These are phyloP conservation scores for Galaxea fascicularis DNA, from an alignment of 92 coral and sea anemone species.

Conservation along the genomic window DNA sequence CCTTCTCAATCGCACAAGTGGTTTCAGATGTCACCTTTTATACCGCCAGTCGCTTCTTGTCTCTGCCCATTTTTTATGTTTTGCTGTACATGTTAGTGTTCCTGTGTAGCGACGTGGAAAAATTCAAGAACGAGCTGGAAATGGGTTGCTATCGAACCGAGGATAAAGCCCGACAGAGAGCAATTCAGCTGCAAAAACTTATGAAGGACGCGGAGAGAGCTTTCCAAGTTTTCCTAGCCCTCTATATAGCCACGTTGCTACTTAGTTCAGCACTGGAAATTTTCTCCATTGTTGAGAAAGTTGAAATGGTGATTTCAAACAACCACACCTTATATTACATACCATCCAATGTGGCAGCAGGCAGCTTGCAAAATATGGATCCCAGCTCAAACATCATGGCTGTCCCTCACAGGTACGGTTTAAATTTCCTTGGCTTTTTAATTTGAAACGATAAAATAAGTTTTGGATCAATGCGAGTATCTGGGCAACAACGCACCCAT, in stretches of 20 bases:
- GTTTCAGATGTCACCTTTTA: conserved; percentile 3
- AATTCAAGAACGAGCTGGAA: conserved; percentile 30
- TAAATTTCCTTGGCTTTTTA: no score
- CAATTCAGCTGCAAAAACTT: conserved; percentile 2
- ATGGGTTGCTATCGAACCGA: neutral
- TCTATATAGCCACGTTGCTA: conserved; percentile 36
- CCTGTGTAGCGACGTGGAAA: conserved; percentile 37
- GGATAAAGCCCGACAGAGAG: conserved; percentile 8
- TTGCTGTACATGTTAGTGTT: conserved; percentile 31
- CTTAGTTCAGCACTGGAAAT: conserved; percentile 36
- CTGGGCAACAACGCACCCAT: no score
- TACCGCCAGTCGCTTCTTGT: neutral
- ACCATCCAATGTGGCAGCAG: conserved; percentile 5
- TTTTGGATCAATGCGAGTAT: no score
- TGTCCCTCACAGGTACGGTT: conserved; percentile 1
- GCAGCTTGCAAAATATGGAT: conserved; percentile 6
- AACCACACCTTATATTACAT: conserved; percentile 33
- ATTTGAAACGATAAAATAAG: no score
- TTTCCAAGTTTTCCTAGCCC: conserved; percentile 28
- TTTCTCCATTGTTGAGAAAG: conserved; percentile 53
- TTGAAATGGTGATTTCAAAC: conserved; percentile 23
- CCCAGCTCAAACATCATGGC: neutral
- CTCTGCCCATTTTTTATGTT: conserved; percentile 41
- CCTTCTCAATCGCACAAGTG: conserved; percentile 30
- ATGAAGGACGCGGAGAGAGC: conserved; percentile 40